Percentiles rank a stretch among this genome's conserved stretches.
These are phyloP conservation scores for Phthorimaea operculella DNA, from an alignment of 1,140 invertebrate species.

Conservation along the genomic window DNA sequence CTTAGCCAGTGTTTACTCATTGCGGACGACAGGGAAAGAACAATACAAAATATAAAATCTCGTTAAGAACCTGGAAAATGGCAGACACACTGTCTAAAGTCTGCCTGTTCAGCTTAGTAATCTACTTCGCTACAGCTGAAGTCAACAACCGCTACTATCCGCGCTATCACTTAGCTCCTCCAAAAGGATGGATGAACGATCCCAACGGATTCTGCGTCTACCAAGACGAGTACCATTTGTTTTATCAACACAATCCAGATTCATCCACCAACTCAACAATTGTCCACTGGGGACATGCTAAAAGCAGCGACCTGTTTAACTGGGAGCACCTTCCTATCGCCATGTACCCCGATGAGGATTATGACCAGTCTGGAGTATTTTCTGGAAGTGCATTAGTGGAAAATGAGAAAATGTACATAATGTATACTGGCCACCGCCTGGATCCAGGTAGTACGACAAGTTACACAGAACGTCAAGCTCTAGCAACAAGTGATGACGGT, in stretches of 20 bases:
- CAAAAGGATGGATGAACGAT: conserved; percentile 59
- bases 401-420: conserved; percentile 43
- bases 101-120: neutral
- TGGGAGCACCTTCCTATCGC: conserved; percentile 54
- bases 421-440: conserved; percentile 53
- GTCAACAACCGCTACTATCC: conserved; percentile 31
- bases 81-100: neutral
- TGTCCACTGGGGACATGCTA: conserved; percentile 54
- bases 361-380: conserved; percentile 51
- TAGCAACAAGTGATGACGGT: conserved; percentile 43
- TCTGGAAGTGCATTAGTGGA: conserved; percentile 54
- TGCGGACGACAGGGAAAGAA: too few species aligned
- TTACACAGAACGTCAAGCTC: conserved; percentile 38
- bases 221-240: conserved; percentile 47
- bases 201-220: conserved; percentile 56
- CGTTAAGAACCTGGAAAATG: neutral
- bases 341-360: conserved; percentile 43
- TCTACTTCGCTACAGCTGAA: neutral
- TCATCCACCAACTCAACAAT: conserved; percentile 29
- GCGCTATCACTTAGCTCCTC: conserved; percentile 43
- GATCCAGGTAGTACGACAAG: conserved; percentile 24
- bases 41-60: too few species aligned
- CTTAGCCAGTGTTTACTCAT: too few species aligned
- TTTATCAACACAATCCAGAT: conserved; percentile 53
- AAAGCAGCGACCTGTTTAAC: conserved; percentile 43